These are phyloP conservation scores for Monodelphis domestica DNA, from an alignment of 2,797 vertebrate genomes.

Conservation along the genomic window DNA sequence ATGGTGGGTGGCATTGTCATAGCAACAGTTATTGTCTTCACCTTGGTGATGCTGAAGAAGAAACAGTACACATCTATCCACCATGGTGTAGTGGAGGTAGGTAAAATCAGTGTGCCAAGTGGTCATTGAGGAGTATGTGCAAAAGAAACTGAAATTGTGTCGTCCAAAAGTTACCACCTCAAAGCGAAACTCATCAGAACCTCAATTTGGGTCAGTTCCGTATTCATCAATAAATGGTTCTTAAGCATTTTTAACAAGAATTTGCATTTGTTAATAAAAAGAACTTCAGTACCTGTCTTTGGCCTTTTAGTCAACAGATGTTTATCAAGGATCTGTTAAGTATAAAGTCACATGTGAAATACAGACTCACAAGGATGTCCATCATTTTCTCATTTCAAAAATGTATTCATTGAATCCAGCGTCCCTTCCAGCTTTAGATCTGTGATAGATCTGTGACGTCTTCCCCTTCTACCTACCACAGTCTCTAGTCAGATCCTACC, in stretches of 20 bases:
- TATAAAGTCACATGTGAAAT: not conserved
- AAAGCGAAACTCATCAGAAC: not conserved
- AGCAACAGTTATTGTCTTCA: conserved; percentile 98
- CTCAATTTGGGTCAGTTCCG: not conserved
- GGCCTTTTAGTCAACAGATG: not conserved
- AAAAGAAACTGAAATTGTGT: not conserved
- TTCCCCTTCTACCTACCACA: not conserved
- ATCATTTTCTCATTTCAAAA: not conserved
- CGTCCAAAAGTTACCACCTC: not conserved
- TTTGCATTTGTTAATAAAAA: not conserved
- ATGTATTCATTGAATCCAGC: not conserved
- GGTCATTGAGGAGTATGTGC: not conserved
- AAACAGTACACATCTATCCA: conserved; percentile 99
- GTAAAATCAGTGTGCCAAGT: conserved; percentile 41
- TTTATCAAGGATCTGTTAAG: not conserved
- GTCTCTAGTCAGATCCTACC: not conserved
- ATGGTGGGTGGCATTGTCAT: conserved; percentile 99
- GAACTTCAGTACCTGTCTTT: not conserved
- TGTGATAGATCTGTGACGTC: not conserved
- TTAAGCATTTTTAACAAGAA: not conserved
- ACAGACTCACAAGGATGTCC: not conserved
- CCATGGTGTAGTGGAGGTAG: conserved; percentile 98
- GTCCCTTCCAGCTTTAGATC: not conserved
- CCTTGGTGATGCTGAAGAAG: conserved; percentile 99
- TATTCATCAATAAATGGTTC: not conserved